These are phyloP conservation scores for Sebastes iracundus DNA, from an alignment of 2,797 vertebrate genomes.

Conservation along the genomic window DNA sequence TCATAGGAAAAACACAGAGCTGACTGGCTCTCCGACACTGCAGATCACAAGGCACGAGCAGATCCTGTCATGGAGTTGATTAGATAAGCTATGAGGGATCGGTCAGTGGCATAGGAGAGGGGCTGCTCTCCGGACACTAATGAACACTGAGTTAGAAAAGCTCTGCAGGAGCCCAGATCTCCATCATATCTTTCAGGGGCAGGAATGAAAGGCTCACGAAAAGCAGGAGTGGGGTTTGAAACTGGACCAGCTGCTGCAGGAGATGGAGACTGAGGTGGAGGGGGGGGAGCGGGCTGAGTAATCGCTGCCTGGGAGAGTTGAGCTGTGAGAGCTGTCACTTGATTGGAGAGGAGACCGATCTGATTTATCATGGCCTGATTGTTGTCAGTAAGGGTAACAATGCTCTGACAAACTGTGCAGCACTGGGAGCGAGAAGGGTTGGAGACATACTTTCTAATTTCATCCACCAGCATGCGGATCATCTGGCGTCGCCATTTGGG, in stretches of 20 bases:
- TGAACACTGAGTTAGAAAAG: background rate
- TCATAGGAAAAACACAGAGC: background rate
- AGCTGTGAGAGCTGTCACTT: background rate
- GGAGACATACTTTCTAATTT: no score
- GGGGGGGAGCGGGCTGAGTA: no score
- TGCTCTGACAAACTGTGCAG: no score
- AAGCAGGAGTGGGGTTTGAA: background rate
- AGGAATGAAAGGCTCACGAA: background rate
- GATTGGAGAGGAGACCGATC: no score
- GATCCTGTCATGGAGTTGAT: background rate
- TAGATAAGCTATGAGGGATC: background rate
- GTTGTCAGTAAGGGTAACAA: no score
- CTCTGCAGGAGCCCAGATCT: background rate
- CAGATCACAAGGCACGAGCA: background rate
- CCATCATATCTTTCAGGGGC: background rate
- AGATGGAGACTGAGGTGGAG: no score
- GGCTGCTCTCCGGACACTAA: background rate
- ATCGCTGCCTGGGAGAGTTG: no score
- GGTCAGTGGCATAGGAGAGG: background rate
- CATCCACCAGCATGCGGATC: no score
- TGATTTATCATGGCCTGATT: no score
- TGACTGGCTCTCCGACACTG: background rate
- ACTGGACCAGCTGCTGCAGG: no score
- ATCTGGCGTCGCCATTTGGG: no score
- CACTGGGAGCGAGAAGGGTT: no score